phyloP scores from a whole-genome alignment of 2,888 invertebrate genomes.

The Metalampra italica region DNA sequence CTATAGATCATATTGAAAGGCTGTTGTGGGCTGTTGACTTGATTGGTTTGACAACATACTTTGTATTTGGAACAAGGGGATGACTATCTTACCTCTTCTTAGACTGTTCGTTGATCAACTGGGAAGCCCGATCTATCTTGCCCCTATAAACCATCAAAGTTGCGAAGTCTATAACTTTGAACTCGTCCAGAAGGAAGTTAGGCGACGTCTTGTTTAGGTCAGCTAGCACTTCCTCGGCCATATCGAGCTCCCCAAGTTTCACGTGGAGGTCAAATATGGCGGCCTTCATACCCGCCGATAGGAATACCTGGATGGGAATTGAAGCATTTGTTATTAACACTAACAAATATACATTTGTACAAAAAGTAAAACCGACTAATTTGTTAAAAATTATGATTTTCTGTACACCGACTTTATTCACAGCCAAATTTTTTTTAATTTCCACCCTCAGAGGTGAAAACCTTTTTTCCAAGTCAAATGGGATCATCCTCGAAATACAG shows the following conservation, averaged over 20 bases:
- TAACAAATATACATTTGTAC: too few species aligned
- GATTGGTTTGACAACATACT: too few species aligned
- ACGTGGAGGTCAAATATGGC: slow-evolving; percentile 80
- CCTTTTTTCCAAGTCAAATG: too few species aligned
- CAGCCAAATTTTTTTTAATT: too few species aligned
- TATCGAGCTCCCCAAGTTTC: slow-evolving; percentile 71
- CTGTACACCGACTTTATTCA: too few species aligned
- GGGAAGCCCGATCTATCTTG: slow-evolving; percentile 57
- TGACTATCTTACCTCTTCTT: slow-evolving; percentile 48
- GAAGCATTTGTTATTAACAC: not conserved
- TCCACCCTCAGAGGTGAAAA: too few species aligned
- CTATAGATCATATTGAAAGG: too few species aligned
- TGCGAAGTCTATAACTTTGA: slow-evolving; percentile 82
- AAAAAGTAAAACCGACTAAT: too few species aligned
- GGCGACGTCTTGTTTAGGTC: slow-evolving; percentile 73
- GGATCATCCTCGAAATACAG: too few species aligned
- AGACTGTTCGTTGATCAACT: slow-evolving; percentile 71
- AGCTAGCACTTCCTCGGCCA: slow-evolving; percentile 71
- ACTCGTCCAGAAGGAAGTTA: slow-evolving; percentile 80
- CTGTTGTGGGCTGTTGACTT: too few species aligned
- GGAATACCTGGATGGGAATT: slow-evolving; percentile 49
- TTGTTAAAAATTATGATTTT: too few species aligned
- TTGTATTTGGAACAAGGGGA: too few species aligned
- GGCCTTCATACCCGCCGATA: slow-evolving; percentile 83
- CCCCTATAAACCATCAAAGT: slow-evolving; percentile 75